These are phyloP conservation scores for Myzus persicae DNA, from an alignment of 1,140 invertebrate species.

Conservation along the genomic window DNA sequence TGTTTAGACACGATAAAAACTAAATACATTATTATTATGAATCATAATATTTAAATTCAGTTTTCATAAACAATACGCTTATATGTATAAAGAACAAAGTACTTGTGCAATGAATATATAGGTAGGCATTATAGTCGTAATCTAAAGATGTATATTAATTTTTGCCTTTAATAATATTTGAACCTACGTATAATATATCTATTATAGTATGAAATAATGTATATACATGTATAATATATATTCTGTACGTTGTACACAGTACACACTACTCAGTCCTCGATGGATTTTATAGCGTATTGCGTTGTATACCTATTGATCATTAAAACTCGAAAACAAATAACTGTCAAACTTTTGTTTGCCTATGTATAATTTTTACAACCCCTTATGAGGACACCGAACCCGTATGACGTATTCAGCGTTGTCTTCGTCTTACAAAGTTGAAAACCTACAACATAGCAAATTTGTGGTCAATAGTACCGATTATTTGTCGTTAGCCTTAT, in stretches of 20 bases:
- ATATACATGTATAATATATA: background rate
- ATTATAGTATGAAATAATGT: background rate
- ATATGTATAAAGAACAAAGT: background rate
- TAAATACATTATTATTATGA: background rate
- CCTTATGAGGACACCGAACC: background rate
- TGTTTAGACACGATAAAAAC: background rate
- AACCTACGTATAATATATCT: no score
- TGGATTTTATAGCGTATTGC: background rate
- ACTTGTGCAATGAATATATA: background rate
- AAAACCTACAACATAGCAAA: background rate
- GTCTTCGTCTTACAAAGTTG: background rate
- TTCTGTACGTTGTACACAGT: background rate
- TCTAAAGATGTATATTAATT: background rate
- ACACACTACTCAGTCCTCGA: background rate
- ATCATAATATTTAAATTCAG: background rate
- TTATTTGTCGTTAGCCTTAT: background rate
- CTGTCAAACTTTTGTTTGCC: background rate
- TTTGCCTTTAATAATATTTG: background rate
- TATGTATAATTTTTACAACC: background rate
- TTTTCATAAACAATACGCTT: background rate
- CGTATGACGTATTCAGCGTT: background rate
- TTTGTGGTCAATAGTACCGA: background rate
- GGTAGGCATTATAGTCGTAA: background rate
- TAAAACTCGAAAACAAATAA: background rate
- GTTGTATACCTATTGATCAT: background rate